These are phyloP conservation scores for Dioctria linearis DNA, from an alignment of 2,888 invertebrate species.

Conservation along the genomic window DNA sequence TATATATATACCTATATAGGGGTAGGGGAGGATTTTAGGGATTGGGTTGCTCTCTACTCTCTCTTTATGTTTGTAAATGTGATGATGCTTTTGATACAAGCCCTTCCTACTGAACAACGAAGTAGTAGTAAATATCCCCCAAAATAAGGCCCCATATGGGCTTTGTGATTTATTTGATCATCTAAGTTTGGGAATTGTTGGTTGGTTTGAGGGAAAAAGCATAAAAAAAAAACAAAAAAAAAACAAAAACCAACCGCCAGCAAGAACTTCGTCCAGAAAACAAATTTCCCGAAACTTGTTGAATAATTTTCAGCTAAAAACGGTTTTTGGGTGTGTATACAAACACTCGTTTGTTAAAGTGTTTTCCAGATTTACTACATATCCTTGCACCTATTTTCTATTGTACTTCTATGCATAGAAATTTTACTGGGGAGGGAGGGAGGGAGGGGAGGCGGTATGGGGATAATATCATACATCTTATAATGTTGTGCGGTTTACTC, in stretches of 20 bases:
- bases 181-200: constrained; percentile 30
- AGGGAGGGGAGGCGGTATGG: background rate
- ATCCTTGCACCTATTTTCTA: no score
- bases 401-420: no score
- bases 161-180: constrained; percentile 48
- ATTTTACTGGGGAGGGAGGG: background rate
- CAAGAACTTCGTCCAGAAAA: background rate
- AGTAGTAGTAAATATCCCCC: background rate
- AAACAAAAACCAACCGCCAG: background rate
- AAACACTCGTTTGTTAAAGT: background rate
- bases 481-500: constrained; percentile 43
- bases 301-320: constrained; percentile 56
- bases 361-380: background rate
- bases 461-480: background rate
- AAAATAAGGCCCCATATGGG: constrained; percentile 43
- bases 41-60: no score
- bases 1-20: no score
- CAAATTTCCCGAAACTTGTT: constrained; percentile 57
- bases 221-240: no score
- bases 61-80: no score
- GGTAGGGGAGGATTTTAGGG: no score
- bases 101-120: no score
- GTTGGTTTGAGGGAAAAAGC: constrained; percentile 1
- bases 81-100: no score
- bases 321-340: constrained; percentile 37